Evolutionary conservation across 1,140 invertebrate species (phyloP), one percentile per base, ranked within the genome.

Genomic region (Euura saliciscinereae): DNA sequence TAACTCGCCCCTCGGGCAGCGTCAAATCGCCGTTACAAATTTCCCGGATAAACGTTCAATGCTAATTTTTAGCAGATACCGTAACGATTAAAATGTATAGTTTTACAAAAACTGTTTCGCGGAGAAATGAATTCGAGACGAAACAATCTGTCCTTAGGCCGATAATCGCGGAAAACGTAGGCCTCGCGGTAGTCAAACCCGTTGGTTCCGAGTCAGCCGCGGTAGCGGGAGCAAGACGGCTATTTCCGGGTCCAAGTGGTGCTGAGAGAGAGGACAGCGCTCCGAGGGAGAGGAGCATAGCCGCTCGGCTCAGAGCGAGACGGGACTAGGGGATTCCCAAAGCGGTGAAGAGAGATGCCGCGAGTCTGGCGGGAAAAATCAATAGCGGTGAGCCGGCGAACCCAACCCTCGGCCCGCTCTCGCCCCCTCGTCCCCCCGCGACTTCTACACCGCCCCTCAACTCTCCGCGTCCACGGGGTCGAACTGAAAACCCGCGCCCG

Each of bases 291-390:
- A 74, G 69, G 68, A 46, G 42, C 42, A 45, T 10, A 45, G 59
- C 64, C 28, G 44, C 13, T 42, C 13, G 43, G 11, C 68, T 8
- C 43, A 65, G 64, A 43, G 45, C 44, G 65, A n/a, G 28, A 51
- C 28, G 28, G 28, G 28, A 28, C 28, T 28, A 28, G 28, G 28
- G 28, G 28, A 28, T 28, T 28, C 28, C 28, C 28, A 28, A 28
- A 51, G 46, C 46, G 46, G 2, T n/a, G 46, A n/a, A n/a, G n/a
- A 51, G 78, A 75, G 73, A 75, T 70, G 80, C 75, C 75, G 80
- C 77, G 80, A 86, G 84, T 85, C 81, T 86, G 83, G 83, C 83
- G 82, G 83, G 83, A 87, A 87, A 87, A 87, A 87, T 87, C 85
- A 86, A 86, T 87, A 87, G 83, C 83, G 78, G 82, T 82, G 85